A percentile compares a stretch with the other conserved stretches of the same genome.
These are phyloP conservation scores for Drosophila repletoides DNA, from an alignment of 1,140 invertebrate genomes.

Conservation along the genomic window DNA sequence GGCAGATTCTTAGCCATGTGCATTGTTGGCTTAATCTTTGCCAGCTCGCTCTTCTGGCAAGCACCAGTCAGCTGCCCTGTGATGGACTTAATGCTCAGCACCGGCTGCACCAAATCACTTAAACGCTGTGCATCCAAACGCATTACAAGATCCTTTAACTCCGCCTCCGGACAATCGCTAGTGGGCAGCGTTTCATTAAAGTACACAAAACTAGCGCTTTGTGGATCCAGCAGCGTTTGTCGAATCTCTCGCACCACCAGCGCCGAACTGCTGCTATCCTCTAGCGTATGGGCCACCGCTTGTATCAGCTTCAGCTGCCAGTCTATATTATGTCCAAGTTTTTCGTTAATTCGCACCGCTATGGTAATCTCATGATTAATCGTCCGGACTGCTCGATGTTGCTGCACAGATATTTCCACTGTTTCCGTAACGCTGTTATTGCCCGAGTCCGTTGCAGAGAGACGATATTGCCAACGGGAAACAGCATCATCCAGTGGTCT, in stretches of 20 bases:
- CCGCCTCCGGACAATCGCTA: slow-evolving; percentile 88
- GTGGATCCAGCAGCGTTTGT: slow-evolving; percentile 57
- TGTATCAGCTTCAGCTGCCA: slow-evolving; percentile 88
- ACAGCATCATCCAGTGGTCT: slow-evolving; percentile 93
- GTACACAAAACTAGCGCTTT: slow-evolving; percentile 89
- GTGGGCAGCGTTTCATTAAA: slow-evolving; percentile 93
- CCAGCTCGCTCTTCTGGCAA: slow-evolving; percentile 84
- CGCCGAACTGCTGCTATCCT: slow-evolving; percentile 54
- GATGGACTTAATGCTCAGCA: slow-evolving; percentile 86
- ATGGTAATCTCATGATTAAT: slow-evolving; percentile 92
- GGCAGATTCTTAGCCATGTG: slow-evolving; percentile 86
- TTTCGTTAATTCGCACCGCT: slow-evolving; percentile 84
- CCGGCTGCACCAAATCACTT: slow-evolving; percentile 84
- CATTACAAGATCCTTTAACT: slow-evolving; percentile 86
- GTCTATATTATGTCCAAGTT: slow-evolving; percentile 86
- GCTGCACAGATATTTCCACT: slow-evolving; percentile 91
- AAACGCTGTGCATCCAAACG: slow-evolving; percentile 82
- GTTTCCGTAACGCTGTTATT: slow-evolving; percentile 87
- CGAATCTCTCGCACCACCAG: slow-evolving; percentile 76
- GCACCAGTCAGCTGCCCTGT: slow-evolving; percentile 85
- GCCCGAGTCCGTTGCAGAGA: slow-evolving; percentile 90
- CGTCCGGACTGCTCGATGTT: slow-evolving; percentile 88
- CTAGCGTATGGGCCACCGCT: slow-evolving; percentile 60
- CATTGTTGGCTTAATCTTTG: slow-evolving; percentile 83
- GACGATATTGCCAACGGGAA: slow-evolving; percentile 91